Base-by-base conservation (phyloP, 2,113 vertebrate genomes). In the Paraplagusia blochii region DNA sequence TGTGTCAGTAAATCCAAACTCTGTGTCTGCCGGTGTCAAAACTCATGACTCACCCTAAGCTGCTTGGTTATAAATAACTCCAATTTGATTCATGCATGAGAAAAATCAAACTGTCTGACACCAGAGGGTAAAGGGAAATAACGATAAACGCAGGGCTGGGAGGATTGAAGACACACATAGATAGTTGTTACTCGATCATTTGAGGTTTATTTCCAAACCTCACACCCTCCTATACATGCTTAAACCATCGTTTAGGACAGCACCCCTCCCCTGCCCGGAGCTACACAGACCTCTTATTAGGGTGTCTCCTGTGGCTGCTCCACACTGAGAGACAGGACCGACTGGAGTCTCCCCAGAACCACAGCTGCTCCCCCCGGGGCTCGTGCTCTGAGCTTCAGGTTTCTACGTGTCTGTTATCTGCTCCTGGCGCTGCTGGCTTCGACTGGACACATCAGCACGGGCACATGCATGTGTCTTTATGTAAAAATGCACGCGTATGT, bases 391-490 rank as follows among this genome's bases (percentile, higher is more conserved):
- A 70, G 87, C 76, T 79, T 88, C 72, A 54, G 72, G 85, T 89
- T 88, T 86, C 85, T 88, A 76, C 82, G 77, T 80, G 80, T 88
- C 88, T 86, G 87, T n/a, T n/a, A n/a, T 79, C 81, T 86, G 39
- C 77, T 82, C 66, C 66, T 18, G 55, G 77, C 68, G 83, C 85
- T 88, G 88, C 86, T 87, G 76, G 82, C 84, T 89, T 87, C 76
- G 75, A 46, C 33, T 62, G 58, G 45, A 44, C 29, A n/a, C 6
- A 50, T 49, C 40, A 52, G 39, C 38, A 34, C 35, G 49, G 22
- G 22, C 19, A 49, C 43, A 29, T 18, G 14, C 50, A 46, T 36
- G 48, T 50, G 47, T 15, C 44, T 72, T 60, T 47, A 33, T 29
- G 14, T 51, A 15, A 15, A 44, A 58, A 22, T 54, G 42, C 35